These are phyloP conservation scores for Eurytoma adleriae DNA, from an alignment of 2,888 invertebrate species.

Conservation along the genomic window DNA sequence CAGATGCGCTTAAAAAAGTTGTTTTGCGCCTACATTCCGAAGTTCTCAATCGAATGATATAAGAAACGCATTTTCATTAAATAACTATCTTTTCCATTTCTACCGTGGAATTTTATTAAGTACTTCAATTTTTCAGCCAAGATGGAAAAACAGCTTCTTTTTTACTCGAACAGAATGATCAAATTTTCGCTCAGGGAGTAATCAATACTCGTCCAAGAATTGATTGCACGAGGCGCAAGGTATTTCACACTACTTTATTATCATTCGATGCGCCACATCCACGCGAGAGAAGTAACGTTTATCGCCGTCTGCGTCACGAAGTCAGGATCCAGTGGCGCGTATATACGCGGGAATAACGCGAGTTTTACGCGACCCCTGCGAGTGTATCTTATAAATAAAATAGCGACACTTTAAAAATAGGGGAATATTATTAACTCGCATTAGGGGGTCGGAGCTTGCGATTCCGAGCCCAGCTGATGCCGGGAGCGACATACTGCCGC, in stretches of 20 bases:
- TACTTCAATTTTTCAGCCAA: no score
- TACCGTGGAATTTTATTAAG: no score
- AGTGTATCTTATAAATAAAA: slow-evolving; percentile 69
- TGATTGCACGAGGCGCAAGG: slow-evolving; percentile 15
- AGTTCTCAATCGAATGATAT: no score
- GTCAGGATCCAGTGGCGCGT: background rate
- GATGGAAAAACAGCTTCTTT: background rate
- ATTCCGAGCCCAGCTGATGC: slow-evolving; percentile 69
- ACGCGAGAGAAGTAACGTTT: slow-evolving; percentile 29
- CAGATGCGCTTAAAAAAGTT: no score
- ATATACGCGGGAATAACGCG: background rate
- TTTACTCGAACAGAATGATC: background rate
- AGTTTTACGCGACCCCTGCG: slow-evolving; percentile 37
- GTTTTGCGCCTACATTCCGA: no score
- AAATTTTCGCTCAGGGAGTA: slow-evolving; percentile 4
- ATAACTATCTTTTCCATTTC: no score
- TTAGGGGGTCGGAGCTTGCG: slow-evolving; percentile 66
- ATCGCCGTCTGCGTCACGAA: slow-evolving; percentile 9
- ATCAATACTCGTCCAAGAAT: slow-evolving; percentile 29
- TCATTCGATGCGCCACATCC: slow-evolving; percentile 25
- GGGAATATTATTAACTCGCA: slow-evolving; percentile 74
- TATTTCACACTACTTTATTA: slow-evolving; percentile 49
- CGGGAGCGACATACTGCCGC: slow-evolving; percentile 15
- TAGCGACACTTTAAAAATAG: slow-evolving; percentile 69
- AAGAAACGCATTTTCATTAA: no score